Percentiles rank a stretch among this genome's conserved stretches.
Evolutionary conservation across 2,113 vertebrate genomes (phyloP).

Genomic region (Vulpes lagopus): DNA sequence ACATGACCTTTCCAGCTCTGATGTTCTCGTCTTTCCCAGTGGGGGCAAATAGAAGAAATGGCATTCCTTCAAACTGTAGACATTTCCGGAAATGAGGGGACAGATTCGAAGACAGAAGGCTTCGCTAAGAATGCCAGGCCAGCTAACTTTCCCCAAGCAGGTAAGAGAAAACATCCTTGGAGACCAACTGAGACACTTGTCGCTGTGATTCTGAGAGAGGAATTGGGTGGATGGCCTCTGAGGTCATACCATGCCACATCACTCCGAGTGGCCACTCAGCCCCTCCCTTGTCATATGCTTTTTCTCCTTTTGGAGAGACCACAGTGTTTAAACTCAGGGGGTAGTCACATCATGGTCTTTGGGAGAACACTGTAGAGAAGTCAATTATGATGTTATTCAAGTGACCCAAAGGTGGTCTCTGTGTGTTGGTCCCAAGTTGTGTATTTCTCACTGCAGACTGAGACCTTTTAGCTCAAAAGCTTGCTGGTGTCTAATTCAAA

Average conservation of each 20-base stretch:
- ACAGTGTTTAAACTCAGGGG: not conserved
- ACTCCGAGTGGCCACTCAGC: not conserved
- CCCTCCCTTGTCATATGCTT: not conserved
- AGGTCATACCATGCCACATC: not conserved
- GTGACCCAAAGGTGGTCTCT: not conserved
- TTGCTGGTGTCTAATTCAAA: not conserved
- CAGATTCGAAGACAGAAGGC: not conserved
- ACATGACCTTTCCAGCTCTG: not conserved
- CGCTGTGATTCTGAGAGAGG: not conserved
- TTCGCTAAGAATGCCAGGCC: not conserved
- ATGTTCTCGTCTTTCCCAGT: not conserved
- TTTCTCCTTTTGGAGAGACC: not conserved
- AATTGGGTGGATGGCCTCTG: not conserved
- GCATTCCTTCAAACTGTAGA: not conserved
- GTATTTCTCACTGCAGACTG: not conserved
- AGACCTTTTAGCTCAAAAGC: not conserved
- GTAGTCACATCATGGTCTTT: not conserved
- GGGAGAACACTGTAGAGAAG: not conserved
- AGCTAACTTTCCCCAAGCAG: not conserved
- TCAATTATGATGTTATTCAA: not conserved
- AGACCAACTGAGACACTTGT: not conserved
- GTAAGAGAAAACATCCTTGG: not conserved
- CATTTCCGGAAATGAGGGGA: slow-evolving; percentile 32
- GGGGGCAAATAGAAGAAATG: not conserved
- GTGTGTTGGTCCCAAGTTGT: not conserved